A percentile compares a stretch with the other conserved stretches of the same genome.
Evolutionary conservation across 2,797 vertebrate genomes (phyloP).

Genomic region (Danio choprae): DNA sequence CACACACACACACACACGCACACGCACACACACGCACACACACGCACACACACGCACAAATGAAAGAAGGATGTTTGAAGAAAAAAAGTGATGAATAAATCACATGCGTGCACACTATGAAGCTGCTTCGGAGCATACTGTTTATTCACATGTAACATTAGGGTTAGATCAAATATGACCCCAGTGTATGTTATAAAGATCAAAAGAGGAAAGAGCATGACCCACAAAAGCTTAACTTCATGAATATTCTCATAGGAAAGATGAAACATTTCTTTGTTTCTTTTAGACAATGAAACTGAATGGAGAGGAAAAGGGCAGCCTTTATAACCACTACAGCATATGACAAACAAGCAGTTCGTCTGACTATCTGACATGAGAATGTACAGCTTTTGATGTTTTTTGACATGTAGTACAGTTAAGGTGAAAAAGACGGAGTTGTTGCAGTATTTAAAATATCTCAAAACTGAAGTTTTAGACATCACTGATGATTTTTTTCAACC

Average conservation of each 20-base stretch:
- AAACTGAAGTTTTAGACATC: no score
- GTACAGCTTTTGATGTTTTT: not conserved
- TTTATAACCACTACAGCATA: not conserved
- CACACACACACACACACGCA: not conserved
- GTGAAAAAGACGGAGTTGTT: no score
- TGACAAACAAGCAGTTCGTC: not conserved
- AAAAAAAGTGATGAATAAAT: not conserved
- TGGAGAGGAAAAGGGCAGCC: not conserved
- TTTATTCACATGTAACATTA: conserved; percentile 10
- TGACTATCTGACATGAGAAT: not conserved
- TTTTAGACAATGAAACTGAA: not conserved
- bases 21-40: not conserved
- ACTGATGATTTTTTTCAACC: no score
- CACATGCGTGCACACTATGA: not conserved
- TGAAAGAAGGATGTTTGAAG: not conserved
- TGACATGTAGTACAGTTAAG: not conserved
- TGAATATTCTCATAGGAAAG: not conserved
- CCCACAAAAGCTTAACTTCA: not conserved
- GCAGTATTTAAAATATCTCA: no score
- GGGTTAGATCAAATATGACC: conserved; percentile 16
- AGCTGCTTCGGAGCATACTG: not conserved
- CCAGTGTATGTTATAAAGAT: not conserved
- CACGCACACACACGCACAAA: not conserved
- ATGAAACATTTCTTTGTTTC: not conserved
- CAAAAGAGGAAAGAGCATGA: conserved; percentile 12